These are phyloP conservation scores for Poecilia wingei DNA, from an alignment of 2,797 vertebrate species.

Conservation along the genomic window DNA sequence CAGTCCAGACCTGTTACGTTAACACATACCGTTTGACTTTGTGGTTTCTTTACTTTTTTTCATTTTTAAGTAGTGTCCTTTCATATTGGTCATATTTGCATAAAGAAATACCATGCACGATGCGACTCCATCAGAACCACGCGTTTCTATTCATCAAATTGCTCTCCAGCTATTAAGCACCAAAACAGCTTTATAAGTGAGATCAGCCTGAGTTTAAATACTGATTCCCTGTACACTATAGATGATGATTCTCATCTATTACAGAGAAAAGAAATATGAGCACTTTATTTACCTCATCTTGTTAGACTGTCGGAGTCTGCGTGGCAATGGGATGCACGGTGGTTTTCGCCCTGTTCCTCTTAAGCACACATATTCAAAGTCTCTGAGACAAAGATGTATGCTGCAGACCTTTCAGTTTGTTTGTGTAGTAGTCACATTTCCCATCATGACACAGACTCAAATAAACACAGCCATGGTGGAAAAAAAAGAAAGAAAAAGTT, in stretches of 20 bases:
- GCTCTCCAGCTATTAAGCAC: slow-evolving; percentile 21
- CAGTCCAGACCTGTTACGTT: background rate
- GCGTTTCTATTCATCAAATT: background rate
- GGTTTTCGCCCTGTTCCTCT: slow-evolving; percentile 25
- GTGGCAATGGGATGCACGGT: slow-evolving; percentile 17
- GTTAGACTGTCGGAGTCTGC: slow-evolving; percentile 8
- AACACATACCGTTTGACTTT: background rate
- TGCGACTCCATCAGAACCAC: background rate
- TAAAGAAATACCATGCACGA: background rate
- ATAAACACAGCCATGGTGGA: slow-evolving; percentile 82
- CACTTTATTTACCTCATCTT: slow-evolving; percentile 23
- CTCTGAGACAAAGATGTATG: slow-evolving; percentile 48
- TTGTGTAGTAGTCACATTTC: slow-evolving; percentile 84
- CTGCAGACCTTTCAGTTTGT: slow-evolving; percentile 74
- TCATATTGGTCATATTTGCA: background rate
- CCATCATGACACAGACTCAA: slow-evolving; percentile 83
- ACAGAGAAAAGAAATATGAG: slow-evolving; percentile 18
- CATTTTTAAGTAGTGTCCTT: background rate
- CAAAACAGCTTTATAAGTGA: slow-evolving; percentile 8
- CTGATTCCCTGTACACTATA: slow-evolving; percentile 5
- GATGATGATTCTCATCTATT: background rate
- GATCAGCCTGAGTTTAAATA: slow-evolving; percentile 27
- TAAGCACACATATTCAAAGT: slow-evolving; percentile 2
- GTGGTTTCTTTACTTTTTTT: background rate
- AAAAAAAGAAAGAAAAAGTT: slow-evolving; percentile 39